Base-by-base conservation (phyloP, 2,113 vertebrate species). In the Carollia perspicillata region DNA sequence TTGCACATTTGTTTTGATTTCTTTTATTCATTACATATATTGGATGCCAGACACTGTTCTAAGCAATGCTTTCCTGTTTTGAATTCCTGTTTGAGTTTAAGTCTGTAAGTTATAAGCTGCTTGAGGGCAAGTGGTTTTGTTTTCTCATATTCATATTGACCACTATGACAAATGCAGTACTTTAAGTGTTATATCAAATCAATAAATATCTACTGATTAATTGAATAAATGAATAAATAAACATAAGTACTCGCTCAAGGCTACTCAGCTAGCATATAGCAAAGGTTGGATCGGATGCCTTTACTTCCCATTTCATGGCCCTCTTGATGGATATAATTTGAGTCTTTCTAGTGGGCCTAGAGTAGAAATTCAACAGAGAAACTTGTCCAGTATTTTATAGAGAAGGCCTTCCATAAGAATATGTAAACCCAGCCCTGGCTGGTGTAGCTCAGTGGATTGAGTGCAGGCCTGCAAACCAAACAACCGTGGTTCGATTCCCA, bases 301-400 rank as follows among this genome's bases (percentile, higher is more conserved):
- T 89, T 11, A 37, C n/a, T 80, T 92, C 60, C 11, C 10, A 51
- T 5, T 80, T 74, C 66, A 37, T 5, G 16, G 77, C 9, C 60
- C 26, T 63, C 9, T 42, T 68, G 26, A 55, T 10, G 17, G 66
- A 77, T 42, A 93, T 5, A 49, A 37, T 40, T 16, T 53, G 40
- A 44, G 22, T 53, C 22, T 40, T 84, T 72, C n/a, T 69, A 51
- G 55, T 23, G 23, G 3, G 2, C 33, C 28, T 20, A 44, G n/a
- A 97, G 80, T 87, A 92, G 90, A 97, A 97, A 93, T 42, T 5
- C 92, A 97, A 95, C 44, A 89, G 66, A 95, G 83, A 72, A 97
- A 93, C 81, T 80, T 96, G 69, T 53, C 84, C 93, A 95, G 90
- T 75, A 90, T 53, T 90, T 97, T 97, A 96, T 37, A 88, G 90